Evolutionary conservation across 2,797 vertebrate genomes (phyloP).

Genomic region (Silurus lanzhouensis): DNA sequence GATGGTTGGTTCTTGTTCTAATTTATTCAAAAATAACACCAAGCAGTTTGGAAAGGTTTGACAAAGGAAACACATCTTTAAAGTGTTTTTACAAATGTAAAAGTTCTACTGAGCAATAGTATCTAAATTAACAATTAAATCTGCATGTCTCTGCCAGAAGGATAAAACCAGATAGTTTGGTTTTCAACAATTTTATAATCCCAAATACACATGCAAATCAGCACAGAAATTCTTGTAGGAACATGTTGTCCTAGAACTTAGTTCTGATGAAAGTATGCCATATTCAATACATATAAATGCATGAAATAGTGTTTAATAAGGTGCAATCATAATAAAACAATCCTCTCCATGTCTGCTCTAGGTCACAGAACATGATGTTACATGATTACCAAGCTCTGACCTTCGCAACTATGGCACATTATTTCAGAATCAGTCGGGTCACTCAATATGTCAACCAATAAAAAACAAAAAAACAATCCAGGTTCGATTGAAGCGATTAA

Average conservation of each 20-base stretch:
- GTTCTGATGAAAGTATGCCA: neutral
- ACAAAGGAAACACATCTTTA: neutral
- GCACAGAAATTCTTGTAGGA: neutral
- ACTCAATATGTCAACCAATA: constrained; percentile 72
- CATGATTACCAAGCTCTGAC: constrained; percentile 38
- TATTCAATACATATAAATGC: neutral
- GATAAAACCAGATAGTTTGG: neutral
- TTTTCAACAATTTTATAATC: neutral
- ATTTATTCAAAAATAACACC: neutral
- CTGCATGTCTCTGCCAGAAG: neutral
- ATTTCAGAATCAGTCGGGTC: constrained; percentile 68
- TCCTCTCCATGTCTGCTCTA: constrained; percentile 16
- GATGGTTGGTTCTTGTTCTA: neutral
- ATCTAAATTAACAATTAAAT: neutral
- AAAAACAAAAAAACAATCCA: constrained; percentile 65
- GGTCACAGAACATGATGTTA: constrained; percentile 34
- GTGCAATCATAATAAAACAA: neutral
- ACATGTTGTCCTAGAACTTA: neutral
- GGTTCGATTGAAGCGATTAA: too few species aligned
- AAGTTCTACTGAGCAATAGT: neutral
- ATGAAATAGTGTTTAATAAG: neutral
- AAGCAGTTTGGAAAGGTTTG: neutral
- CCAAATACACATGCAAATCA: neutral
- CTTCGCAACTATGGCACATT: constrained; percentile 63
- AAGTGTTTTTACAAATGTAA: neutral